Evolutionary conservation across 2,113 vertebrate genomes (phyloP), one percentile per base, ranked within the genome.

Genomic region (Xiphophorus maculatus): DNA sequence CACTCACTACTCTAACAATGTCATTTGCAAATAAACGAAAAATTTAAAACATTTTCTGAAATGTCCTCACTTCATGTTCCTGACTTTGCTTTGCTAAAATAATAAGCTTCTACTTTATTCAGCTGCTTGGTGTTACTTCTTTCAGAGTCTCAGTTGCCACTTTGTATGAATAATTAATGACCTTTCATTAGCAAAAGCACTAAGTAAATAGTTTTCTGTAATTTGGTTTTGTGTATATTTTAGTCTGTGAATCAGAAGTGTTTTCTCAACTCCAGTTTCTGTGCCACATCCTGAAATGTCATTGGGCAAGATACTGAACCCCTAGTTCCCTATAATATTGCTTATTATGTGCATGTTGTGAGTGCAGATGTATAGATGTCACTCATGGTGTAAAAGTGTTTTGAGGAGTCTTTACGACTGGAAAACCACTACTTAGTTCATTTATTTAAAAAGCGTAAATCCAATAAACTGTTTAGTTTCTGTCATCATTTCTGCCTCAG

Each of bases 401-500:
- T 48, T 48, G 17, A 48, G 51, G 25, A 22, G 51, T 25, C 25
- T n/a, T 25, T 8, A 58, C 4, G 22, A 58, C 51, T 58, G 51
- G 51, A 58, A n/a, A 48, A 58, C 2, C 51, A 58, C 22, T n/a
- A 9, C 25, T 22, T 3, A 58, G 25, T 25, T 58, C 19, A 58
- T 58, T 58, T n/a, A n/a, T 25, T 7, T 3, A 58, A 58, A 54
- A 54, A 19, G 9, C 40, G 73, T 22, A 32, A 63, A n/a, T n/a
- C 4, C 28, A 63, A 64, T 28, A 28, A 72, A 64, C n/a, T 37
- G 9, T 33, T n/a, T 0, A 5, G 72, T 88, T 83, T 40, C 61
- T 51, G 71, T 77, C 81, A 74, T 71, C 33, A 44, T 74, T 63
- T 58, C 6, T 8, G 44, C 80, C 19, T 69, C 70, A 58, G 61